Evolutionary conservation across 1,140 invertebrate genomes (phyloP).

Genomic region (Papilio aristodemus): DNA sequence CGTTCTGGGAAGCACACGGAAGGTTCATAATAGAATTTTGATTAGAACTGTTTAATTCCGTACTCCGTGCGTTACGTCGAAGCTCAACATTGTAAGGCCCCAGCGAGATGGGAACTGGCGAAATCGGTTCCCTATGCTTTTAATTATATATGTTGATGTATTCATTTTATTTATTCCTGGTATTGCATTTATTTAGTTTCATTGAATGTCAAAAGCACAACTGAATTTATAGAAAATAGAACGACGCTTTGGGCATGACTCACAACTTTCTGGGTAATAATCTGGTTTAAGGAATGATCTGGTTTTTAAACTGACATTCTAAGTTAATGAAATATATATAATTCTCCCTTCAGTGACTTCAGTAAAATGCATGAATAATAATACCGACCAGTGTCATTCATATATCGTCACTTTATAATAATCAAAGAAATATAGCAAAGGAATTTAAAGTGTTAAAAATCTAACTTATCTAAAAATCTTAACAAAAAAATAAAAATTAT

Average conservation of each 20-base stretch:
- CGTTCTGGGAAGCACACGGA: constrained; percentile 51
- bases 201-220: constrained; percentile 43
- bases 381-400: too few relatives aligned
- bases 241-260: neutral
- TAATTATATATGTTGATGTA: constrained; percentile 72
- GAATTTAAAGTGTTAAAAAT: neutral
- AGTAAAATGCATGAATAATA: too few relatives aligned
- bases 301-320: too few relatives aligned
- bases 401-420: too few relatives aligned
- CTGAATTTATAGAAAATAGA: neutral
- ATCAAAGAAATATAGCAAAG: too few relatives aligned
- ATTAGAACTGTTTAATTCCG: constrained; percentile 63
- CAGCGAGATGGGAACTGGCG: constrained; percentile 52
- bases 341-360: too few relatives aligned
- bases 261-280: neutral
- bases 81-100: constrained; percentile 55
- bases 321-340: too few relatives aligned
- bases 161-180: constrained; percentile 53
- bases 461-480: constrained; percentile 8
- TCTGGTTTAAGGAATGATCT: neutral
- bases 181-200: constrained; percentile 42
- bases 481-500: constrained; percentile 5
- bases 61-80: constrained; percentile 50
- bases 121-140: constrained; percentile 54
- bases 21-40: constrained; percentile 58